These are phyloP conservation scores for Tetraodon nigroviridis DNA, from an alignment of 2,113 vertebrate genomes.

Conservation along the genomic window DNA sequence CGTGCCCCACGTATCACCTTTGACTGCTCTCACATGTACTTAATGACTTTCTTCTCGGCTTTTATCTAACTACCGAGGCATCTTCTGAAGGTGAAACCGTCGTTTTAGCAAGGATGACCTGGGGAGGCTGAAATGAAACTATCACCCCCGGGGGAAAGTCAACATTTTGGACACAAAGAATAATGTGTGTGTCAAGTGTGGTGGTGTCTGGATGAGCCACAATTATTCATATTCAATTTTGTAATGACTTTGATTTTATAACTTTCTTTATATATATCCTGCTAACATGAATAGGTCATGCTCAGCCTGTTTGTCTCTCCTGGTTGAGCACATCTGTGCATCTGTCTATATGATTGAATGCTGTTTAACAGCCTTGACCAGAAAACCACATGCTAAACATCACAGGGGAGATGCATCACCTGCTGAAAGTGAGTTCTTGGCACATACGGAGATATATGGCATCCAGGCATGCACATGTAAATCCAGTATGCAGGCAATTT, in stretches of 20 bases:
- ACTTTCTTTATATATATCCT: background rate
- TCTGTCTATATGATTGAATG: constrained; percentile 55
- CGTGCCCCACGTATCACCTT: constrained; percentile 21
- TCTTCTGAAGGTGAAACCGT: background rate
- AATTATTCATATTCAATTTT: background rate
- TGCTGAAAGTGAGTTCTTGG: constrained; percentile 50
- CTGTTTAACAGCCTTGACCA: constrained; percentile 59
- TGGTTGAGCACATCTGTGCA: constrained; percentile 57
- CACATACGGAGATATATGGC: constrained; percentile 37
- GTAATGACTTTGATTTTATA: background rate
- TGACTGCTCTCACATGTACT: constrained; percentile 20
- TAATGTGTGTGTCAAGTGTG: too few relatives aligned
- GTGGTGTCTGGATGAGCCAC: background rate
- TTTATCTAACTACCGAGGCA: background rate
- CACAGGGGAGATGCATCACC: constrained; percentile 61
- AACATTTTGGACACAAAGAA: too few relatives aligned
- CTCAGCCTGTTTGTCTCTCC: constrained; percentile 29
- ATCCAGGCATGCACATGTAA: constrained; percentile 3
- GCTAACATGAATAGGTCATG: constrained; percentile 2
- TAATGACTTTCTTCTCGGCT: background rate
- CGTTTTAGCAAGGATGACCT: too few relatives aligned
- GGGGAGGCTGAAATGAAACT: too few relatives aligned
- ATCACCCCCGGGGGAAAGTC: too few relatives aligned
- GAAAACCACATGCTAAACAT: constrained; percentile 66
- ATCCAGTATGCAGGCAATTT: too few relatives aligned